phyloP scores from a whole-genome alignment of 2,113 vertebrate genomes.

The Drymodes brunneopygia region DNA sequence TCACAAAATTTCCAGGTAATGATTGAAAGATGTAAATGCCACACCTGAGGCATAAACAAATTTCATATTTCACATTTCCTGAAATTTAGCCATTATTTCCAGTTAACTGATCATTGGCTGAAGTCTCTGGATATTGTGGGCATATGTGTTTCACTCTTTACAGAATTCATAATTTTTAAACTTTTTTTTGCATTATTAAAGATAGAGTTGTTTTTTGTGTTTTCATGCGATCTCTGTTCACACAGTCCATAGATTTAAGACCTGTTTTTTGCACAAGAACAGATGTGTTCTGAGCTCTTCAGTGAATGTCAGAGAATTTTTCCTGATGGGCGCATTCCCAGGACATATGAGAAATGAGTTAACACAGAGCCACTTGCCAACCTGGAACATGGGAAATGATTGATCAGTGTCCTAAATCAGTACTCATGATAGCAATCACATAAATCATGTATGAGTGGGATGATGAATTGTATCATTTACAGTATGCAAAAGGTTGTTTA shows the following conservation, averaged over 20 bases:
- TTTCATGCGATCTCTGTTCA: background rate
- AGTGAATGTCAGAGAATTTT: background rate
- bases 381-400: background rate
- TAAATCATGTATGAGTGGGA: conserved; percentile 11
- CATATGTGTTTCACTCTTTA: background rate
- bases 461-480: conserved; percentile 11
- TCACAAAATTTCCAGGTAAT: background rate
- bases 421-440: background rate
- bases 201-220: background rate
- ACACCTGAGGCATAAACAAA: background rate
- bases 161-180: background rate
- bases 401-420: conserved; percentile 28
- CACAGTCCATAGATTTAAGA: background rate
- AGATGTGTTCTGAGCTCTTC: background rate
- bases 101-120: background rate
- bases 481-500: background rate
- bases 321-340: background rate
- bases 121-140: background rate
- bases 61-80: background rate
- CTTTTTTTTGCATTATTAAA: background rate
- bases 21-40: background rate
- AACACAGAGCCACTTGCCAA: background rate
- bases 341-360: background rate
- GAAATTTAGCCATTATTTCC: background rate
- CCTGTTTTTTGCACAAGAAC: background rate